Evolutionary conservation across 1,140 invertebrate species (phyloP), one percentile per base, ranked within the genome.

Genomic region (Homalodisca vitripennis): DNA sequence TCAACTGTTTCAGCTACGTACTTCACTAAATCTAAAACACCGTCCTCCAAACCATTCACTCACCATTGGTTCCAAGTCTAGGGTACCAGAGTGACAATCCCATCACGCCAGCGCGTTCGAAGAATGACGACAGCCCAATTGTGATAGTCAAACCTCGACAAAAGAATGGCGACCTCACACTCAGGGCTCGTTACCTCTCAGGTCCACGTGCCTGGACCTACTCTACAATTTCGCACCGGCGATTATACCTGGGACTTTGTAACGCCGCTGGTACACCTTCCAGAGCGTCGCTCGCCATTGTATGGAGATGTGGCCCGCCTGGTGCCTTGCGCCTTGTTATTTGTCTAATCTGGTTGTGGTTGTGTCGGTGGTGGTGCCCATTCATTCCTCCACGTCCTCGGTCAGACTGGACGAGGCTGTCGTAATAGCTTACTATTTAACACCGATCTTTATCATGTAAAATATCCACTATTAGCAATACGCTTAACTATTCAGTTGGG

Each of bases 271-370:
- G n/a, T n/a, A n/a, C n/a, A n/a, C n/a, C n/a, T n/a, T n/a, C n/a
- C n/a, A n/a, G n/a, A n/a, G n/a, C n/a, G n/a, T n/a, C 48, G 22
- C 48, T 22, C 22, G 48, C 48, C 48, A 51, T 51, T 51, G 48
- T 51, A 51, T 51, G 48, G 48, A 51, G 48, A 51, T 51, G 48
- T 22, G 48, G 14, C 48, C 2, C 48, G 34, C 34, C 34, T 6
- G n/a, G n/a, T n/a, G n/a, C n/a, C 17, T n/a, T 51, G 48, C n/a
- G 48, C 48, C 48, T 51, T 51, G 48, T 51, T 51, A 51, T 51
- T 51, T 51, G 48, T 20, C 3, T 51, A 51, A 12, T 51, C 48
- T 6, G 14, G 6, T 51, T 20, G 48, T n/a, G 14, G 6, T 51
- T n/a, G 3, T 3, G 3, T 3, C 3, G 14, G 48, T 3, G 3